Evolutionary conservation across 1,140 invertebrate species (phyloP).

Genomic region (Pseudachorutes palmiensis): DNA sequence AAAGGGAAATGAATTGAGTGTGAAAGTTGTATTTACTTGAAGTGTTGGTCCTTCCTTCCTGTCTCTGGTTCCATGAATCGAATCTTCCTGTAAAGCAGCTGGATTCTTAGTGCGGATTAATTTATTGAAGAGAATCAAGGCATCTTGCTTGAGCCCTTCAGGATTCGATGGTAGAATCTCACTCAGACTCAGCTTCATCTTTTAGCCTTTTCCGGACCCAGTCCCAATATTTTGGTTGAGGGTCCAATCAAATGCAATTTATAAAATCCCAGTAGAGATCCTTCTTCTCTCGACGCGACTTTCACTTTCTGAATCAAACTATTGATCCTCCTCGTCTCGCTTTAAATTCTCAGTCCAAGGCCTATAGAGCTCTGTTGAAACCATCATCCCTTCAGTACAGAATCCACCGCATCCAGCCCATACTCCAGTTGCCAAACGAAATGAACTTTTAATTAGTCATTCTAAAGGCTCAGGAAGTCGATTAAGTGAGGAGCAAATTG

Average conservation of each 20-base stretch:
- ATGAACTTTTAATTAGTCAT: background rate
- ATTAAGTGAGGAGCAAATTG: background rate
- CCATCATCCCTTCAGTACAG: background rate
- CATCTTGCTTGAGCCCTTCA: constrained; percentile 48
- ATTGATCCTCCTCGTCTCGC: too few relatives aligned
- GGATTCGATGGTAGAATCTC: constrained; percentile 43
- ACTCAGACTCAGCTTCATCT: constrained; percentile 19
- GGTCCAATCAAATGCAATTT: constrained; percentile 2
- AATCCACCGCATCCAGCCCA: background rate
- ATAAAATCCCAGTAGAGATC: background rate
- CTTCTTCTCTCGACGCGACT: background rate
- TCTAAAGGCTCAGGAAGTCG: background rate
- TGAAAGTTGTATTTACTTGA: constrained; percentile 17
- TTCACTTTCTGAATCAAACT: too few relatives aligned
- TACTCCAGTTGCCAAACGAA: background rate
- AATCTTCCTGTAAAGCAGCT: constrained; percentile 54
- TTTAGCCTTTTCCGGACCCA: background rate
- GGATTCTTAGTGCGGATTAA: constrained; percentile 70
- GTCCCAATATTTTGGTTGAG: background rate
- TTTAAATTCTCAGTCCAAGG: too few relatives aligned
- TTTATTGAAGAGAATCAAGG: constrained; percentile 62
- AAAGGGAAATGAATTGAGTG: too few relatives aligned
- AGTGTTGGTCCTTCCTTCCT: constrained; percentile 26
- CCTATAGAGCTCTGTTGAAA: too few relatives aligned
- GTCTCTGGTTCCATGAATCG: constrained; percentile 19